Evolutionary conservation across 2,888 invertebrate species (phyloP), one percentile per base, ranked within the genome.

Genomic region (Pheosia gnoma): DNA sequence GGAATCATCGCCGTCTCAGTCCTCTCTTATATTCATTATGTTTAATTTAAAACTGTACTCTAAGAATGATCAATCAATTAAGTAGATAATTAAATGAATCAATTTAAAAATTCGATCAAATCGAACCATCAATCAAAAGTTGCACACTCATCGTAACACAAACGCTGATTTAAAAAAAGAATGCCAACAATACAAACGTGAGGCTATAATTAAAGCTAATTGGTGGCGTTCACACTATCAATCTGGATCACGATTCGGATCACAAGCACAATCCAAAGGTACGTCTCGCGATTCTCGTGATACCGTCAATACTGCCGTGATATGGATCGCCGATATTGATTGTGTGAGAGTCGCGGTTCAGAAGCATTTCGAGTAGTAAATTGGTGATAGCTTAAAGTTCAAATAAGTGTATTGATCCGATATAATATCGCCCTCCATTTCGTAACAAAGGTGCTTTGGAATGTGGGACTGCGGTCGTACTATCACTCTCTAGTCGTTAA

Each of bases 161-260:
- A 63, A 52, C 49, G 39, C 51, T 56, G 39, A 61, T 43, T 43
- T 1, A 37, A 55, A 39, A 43, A 36, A 49, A 43, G 13, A 47
- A 25, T 25, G 25, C 51, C 7, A 25, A 53, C 5, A 10, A 25
- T 37, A 53, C 53, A 37, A 11, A 9, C 53, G 8, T 37, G 37
- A 53, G 37, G 7, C n/a, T 43, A 36, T 55, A 58, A 62, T 63
- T 62, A 51, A 68, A 71, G 62, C 55, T 5, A 43, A 56, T 57
- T 25, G 25, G 25, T 25, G 25, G 25, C 25, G 25, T 25, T 25
- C 25, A 25, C 2, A 25, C 25, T 25, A 25, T 25, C 25, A 25
- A 25, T 25, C 25, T 25, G 25, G 25, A 25, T 25, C 25, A 25
- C 25, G 25, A 25, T 25, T 25, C 25, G 2, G 25, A 25, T 25